Evolutionary conservation across 2,797 vertebrate species (phyloP), one percentile per base, ranked within the genome.

Genomic region (Gymnoscopelus microlampas): DNA sequence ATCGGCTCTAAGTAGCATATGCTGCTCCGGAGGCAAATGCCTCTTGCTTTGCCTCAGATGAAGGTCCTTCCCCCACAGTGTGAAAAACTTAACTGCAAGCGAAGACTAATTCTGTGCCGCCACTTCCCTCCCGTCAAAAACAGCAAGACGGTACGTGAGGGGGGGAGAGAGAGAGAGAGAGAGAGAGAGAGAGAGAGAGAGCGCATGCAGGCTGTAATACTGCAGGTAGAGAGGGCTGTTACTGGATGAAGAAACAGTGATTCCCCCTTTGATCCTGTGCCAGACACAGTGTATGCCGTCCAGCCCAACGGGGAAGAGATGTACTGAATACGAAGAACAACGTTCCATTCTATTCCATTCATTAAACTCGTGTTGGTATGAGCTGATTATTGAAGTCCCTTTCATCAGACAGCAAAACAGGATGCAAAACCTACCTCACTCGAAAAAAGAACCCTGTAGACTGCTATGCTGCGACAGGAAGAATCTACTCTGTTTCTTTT

Each of bases 241-340:
- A 71, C 79, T 50, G 72, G 81, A 81, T 74, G 87, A 82, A 78
- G 84, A 72, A 73, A 63, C 80, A 71, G 72, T 78, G 74, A 44
- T 44, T 81, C 71, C 67, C 67, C 13, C 85, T 92, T 90, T 92
- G 88, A 92, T 92, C 83, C 44, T 60, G 60, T 70, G 91, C 86
- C 89, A 90, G 79, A 64, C 76, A 66, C 82, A 86, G 87, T 85
- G 85, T 88, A 84, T 87, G 84, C 85, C 77, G 74, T 77, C 90
- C 81, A 86, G 79, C 88, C 76, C 88, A 85, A 83, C 78, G 78
- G 85, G 88, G 83, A 83, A 86, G 87, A 89, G 87, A 79, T 55
- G 69, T 57, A 35, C 77, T 76, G 71, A 75, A 77, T 81, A 62
- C 80, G 70, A 66, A 66, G 75, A 79, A 66, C 73, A 70, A 78